Evolutionary conservation across 2,888 invertebrate genomes (phyloP).

Genomic region (Glaucopsyche alexis): DNA sequence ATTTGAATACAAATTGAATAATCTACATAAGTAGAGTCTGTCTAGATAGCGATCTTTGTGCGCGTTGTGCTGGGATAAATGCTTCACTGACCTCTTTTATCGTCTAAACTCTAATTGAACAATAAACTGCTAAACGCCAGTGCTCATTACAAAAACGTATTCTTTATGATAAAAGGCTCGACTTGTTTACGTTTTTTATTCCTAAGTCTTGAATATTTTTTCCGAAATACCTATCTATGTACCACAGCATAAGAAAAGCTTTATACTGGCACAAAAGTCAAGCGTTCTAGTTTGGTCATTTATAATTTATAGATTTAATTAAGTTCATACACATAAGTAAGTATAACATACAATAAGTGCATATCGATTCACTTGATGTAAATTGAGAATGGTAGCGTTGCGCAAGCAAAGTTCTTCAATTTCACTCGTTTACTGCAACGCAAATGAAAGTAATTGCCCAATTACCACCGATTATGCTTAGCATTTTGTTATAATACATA

Average conservation of each 20-base stretch:
- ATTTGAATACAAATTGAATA: conserved; percentile 28
- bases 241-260: neutral
- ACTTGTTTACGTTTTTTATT: conserved; percentile 1
- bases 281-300: neutral
- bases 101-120: conserved; percentile 65
- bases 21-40: conserved; percentile 11
- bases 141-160: conserved; percentile 27
- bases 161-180: neutral
- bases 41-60: neutral
- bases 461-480: conserved; percentile 13
- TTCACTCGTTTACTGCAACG: conserved; percentile 4
- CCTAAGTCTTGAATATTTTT: neutral
- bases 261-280: neutral
- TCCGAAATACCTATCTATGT: too few relatives aligned
- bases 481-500: neutral
- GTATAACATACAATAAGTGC: neutral
- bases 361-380: neutral
- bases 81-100: conserved; percentile 62
- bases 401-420: conserved; percentile 6
- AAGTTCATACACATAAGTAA: too few relatives aligned
- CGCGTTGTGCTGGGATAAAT: conserved; percentile 51
- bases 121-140: conserved; percentile 50
- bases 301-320: too few relatives aligned
- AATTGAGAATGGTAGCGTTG: neutral
- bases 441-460: conserved; percentile 10